phyloP scores from a whole-genome alignment of 2,888 invertebrate genomes.

The Phania funesta region DNA sequence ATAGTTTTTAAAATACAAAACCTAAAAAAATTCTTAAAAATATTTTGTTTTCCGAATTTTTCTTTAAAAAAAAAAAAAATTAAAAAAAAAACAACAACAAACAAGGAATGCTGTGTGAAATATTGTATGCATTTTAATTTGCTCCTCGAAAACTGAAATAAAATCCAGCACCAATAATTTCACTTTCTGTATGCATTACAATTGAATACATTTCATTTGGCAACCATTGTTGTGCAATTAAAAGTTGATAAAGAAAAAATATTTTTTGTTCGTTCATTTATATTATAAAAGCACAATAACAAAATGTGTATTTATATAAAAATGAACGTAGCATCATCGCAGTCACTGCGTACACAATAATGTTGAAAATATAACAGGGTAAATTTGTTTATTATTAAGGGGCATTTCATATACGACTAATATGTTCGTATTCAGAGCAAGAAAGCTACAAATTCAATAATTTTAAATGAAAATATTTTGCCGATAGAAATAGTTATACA shows the following conservation, averaged over 20 bases:
- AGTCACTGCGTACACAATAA: neutral
- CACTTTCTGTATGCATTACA: conserved; percentile 41
- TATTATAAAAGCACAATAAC: neutral
- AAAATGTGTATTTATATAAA: conserved; percentile 2
- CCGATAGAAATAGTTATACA: no score
- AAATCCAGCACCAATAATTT: conserved; percentile 29
- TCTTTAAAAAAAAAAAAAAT: no score
- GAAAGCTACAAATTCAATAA: no score
- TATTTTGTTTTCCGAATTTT: no score
- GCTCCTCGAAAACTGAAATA: neutral
- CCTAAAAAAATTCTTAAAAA: neutral
- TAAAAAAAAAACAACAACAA: conserved; percentile 4
- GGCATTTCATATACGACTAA: neutral
- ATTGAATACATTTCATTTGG: conserved; percentile 65
- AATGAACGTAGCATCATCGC: neutral
- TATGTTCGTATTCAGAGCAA: neutral
- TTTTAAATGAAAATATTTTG: no score
- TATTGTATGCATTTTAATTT: conserved; percentile 52
- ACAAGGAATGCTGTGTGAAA: conserved; percentile 19
- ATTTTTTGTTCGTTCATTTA: neutral
- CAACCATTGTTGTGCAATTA: conserved; percentile 65
- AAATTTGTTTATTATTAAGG: neutral
- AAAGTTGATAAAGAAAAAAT: conserved; percentile 48
- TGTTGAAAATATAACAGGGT: neutral
- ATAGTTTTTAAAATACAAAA: neutral